Percentiles rank a stretch among this genome's conserved stretches.
These are phyloP conservation scores for Silurus aristotelis DNA, from an alignment of 2,797 vertebrate species.

Conservation along the genomic window DNA sequence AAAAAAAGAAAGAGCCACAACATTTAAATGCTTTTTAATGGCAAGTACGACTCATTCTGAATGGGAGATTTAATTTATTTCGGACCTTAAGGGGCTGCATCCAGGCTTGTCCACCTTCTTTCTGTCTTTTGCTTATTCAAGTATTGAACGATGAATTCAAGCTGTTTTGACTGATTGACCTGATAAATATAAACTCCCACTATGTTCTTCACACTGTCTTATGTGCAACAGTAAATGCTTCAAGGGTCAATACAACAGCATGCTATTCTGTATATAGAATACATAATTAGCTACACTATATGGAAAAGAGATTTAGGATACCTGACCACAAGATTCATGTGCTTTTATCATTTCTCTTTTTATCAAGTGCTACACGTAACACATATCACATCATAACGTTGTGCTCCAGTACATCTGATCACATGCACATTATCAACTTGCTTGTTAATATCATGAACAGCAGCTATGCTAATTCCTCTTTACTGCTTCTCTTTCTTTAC, in stretches of 20 bases:
- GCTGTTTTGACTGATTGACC: slow-evolving; percentile 49
- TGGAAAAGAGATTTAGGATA: no score
- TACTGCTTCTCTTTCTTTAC: no score
- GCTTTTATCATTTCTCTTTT: no score
- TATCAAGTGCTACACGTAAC: no score
- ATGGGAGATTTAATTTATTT: neutral
- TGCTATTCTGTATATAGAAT: neutral
- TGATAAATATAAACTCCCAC: slow-evolving; percentile 62
- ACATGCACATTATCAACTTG: no score
- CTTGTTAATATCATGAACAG: no score
- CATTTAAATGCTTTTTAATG: neutral
- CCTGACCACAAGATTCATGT: no score
- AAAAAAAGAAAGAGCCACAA: neutral
- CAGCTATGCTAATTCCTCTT: no score
- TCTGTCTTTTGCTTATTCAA: slow-evolving; percentile 30
- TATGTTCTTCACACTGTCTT: slow-evolving; percentile 57
- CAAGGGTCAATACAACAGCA: neutral
- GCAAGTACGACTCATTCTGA: neutral
- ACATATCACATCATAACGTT: no score
- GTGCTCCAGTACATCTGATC: no score
- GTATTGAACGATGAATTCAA: neutral
- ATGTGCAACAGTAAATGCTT: neutral
- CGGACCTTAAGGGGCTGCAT: neutral
- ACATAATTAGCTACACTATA: no score
- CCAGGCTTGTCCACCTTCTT: slow-evolving; percentile 4